Evolutionary conservation across 2,888 invertebrate species (phyloP).

Genomic region (Amiota communis): DNA sequence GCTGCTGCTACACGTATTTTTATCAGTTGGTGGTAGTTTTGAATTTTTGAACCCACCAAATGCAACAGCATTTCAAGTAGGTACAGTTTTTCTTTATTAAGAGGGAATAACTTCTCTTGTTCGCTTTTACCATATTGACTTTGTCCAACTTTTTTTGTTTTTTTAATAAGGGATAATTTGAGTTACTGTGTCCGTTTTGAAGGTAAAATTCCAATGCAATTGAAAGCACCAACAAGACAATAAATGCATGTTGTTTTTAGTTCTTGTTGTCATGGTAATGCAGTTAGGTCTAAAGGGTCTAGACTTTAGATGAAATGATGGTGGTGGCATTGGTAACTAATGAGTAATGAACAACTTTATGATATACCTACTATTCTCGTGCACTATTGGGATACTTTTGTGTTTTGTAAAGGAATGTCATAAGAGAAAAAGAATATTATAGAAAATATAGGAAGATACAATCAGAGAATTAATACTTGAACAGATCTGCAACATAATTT

Average conservation of each 20-base stretch:
- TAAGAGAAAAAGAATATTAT: no score
- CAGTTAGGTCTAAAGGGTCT: not conserved
- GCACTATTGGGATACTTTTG: not conserved
- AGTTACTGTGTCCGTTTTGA: not conserved
- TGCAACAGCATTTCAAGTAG: slow-evolving; percentile 22
- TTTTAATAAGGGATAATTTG: not conserved
- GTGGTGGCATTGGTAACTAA: not conserved
- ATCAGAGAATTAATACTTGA: no score
- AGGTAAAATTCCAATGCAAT: slow-evolving; percentile 58
- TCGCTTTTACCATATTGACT: slow-evolving; percentile 1
- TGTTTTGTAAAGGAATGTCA: slow-evolving; percentile 5
- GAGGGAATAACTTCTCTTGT: no score
- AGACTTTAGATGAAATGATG: not conserved
- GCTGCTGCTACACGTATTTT: not conserved
- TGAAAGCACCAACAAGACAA: slow-evolving; percentile 35
- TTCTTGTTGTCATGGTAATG: slow-evolving; percentile 45
- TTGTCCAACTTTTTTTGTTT: not conserved
- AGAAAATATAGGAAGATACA: no score
- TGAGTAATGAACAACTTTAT: not conserved
- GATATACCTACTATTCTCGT: not conserved
- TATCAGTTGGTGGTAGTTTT: slow-evolving; percentile 8
- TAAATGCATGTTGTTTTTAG: slow-evolving; percentile 36
- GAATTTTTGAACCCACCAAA: slow-evolving; percentile 1
- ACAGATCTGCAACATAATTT: no score
- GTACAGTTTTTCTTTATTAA: slow-evolving; percentile 8